Evolutionary conservation across 2,113 vertebrate species (phyloP).

Genomic region (Channa argus): DNA sequence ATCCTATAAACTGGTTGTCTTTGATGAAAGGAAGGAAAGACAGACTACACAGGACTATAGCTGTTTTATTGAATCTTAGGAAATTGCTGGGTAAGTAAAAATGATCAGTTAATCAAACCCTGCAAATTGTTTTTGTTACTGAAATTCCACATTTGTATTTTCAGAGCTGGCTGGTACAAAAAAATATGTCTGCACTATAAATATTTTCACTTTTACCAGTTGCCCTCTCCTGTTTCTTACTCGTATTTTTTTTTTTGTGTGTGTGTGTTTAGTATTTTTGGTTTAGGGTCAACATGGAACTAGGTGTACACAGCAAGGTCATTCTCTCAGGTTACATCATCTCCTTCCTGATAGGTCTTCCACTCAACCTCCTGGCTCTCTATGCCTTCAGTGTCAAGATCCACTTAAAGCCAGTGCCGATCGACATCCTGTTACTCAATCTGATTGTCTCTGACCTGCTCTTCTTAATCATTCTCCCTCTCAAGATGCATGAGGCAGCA

Average conservation of each 20-base stretch:
- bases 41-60: not conserved
- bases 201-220: not conserved
- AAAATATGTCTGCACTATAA: too few relatives aligned
- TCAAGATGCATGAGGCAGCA: slow-evolving; percentile 83
- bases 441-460: slow-evolving; percentile 84
- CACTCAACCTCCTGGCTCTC: slow-evolving; percentile 83
- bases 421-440: slow-evolving; percentile 86
- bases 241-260: not conserved
- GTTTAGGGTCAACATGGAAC: slow-evolving; percentile 28
- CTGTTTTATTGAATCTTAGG: not conserved
- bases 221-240: too few relatives aligned
- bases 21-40: not conserved
- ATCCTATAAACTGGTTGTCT: not conserved
- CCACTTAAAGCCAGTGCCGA: slow-evolving; percentile 56
- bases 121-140: not conserved
- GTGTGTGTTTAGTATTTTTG: not conserved
- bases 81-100: too few relatives aligned
- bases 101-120: too few relatives aligned
- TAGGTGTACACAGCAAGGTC: slow-evolving; percentile 14
- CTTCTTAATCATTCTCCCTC: slow-evolving; percentile 83
- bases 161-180: not conserved
- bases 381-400: slow-evolving; percentile 79
- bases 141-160: not conserved
- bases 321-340: slow-evolving; percentile 80
- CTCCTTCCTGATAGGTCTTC: slow-evolving; percentile 83